Evolutionary conservation across 2,797 vertebrate species (phyloP).

Genomic region (Anguilla marmorata): DNA sequence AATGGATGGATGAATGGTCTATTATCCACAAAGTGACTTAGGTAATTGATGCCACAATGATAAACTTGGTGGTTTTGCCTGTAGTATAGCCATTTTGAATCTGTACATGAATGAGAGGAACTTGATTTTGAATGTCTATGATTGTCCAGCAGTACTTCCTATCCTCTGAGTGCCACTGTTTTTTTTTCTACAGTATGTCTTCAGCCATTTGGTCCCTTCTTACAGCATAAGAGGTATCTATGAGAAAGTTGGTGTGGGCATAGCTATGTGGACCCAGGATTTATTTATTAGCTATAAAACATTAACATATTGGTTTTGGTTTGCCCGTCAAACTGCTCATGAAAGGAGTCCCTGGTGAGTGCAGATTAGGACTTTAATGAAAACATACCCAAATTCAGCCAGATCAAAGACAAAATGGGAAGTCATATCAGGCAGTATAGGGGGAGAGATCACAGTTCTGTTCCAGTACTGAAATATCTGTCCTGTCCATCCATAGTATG

Average conservation of each 20-base stretch:
- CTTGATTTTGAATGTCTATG: background rate
- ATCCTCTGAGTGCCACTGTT: background rate
- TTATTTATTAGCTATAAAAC: conserved; percentile 12
- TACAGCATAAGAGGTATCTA: background rate
- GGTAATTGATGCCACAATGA: background rate
- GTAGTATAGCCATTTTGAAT: background rate
- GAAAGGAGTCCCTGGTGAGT: background rate
- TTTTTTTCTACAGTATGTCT: background rate
- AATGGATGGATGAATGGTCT: no score
- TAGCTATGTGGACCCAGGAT: background rate
- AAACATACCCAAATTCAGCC: background rate
- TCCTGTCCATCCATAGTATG: background rate
- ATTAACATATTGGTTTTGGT: background rate
- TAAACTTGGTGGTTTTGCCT: background rate
- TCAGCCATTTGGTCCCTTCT: background rate
- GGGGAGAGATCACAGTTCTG: background rate
- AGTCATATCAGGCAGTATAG: background rate
- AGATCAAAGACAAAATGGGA: background rate
- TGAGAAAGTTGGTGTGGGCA: background rate
- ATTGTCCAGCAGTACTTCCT: background rate
- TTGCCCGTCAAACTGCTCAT: background rate
- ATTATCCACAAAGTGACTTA: background rate
- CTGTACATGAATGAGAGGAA: background rate
- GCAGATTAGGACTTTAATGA: background rate
- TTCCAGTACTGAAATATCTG: background rate